These are phyloP conservation scores for Moxostoma hubbsi DNA, from an alignment of 2,797 vertebrate species.

Conservation along the genomic window DNA sequence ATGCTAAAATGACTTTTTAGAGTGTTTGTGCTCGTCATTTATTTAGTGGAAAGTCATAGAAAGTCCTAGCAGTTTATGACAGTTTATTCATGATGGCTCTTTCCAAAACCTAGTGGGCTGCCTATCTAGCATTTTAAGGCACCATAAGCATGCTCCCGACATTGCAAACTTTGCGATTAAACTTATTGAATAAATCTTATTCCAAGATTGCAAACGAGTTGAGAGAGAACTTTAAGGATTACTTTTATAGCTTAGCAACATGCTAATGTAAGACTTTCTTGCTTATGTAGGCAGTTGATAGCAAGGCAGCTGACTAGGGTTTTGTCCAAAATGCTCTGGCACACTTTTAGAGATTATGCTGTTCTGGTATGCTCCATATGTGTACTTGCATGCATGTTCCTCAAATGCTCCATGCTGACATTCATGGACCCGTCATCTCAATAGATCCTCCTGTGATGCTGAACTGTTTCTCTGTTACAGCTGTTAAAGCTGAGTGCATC, in stretches of 20 bases:
- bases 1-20: slow-evolving; percentile 5
- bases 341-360: too few relatives aligned
- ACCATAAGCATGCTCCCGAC: not conserved
- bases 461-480: slow-evolving; percentile 26
- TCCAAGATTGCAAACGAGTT: too few relatives aligned
- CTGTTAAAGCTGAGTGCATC: not conserved
- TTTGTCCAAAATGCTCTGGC: too few relatives aligned
- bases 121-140: not conserved
- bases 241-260: not conserved
- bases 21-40: slow-evolving; percentile 5
- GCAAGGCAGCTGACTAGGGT: too few relatives aligned
- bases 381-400: not conserved
- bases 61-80: not conserved
- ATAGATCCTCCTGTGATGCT: not conserved
- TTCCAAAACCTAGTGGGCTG: not conserved
- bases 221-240: too few relatives aligned
- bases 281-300: too few relatives aligned
- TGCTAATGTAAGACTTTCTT: too few relatives aligned
- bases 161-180: not conserved
- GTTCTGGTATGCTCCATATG: not conserved
- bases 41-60: not conserved
- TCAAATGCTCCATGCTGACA: not conserved
- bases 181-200: too few relatives aligned
- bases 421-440: not conserved
- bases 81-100: not conserved